Evolutionary conservation across 2,797 vertebrate genomes (phyloP).

Genomic region (Rhincodon typus): DNA sequence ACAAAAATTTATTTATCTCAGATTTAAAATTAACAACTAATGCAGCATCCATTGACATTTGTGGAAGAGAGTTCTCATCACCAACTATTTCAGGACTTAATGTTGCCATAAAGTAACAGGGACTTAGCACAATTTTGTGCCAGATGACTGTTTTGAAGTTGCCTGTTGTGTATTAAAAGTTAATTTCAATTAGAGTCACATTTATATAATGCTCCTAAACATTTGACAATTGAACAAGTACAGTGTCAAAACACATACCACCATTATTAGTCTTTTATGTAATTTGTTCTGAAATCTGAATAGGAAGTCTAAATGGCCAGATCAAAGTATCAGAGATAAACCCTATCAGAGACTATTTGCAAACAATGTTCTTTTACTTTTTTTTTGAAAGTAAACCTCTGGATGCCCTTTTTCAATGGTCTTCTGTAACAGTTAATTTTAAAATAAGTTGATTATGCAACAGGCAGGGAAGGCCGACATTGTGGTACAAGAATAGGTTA

Average conservation of each 20-base stretch:
- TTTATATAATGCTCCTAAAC: neutral
- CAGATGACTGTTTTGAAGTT: constrained; percentile 10
- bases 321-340: constrained; percentile 32
- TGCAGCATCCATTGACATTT: too few relatives aligned
- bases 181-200: neutral
- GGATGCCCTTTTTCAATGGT: constrained; percentile 1
- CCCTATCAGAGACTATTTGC: neutral
- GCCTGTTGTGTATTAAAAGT: neutral
- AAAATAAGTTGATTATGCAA: neutral
- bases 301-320: neutral
- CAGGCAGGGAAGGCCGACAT: neutral
- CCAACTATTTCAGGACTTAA: neutral
- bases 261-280: neutral
- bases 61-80: too few relatives aligned
- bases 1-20: too few relatives aligned
- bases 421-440: constrained; percentile 8
- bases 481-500: constrained; percentile 21
- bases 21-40: too few relatives aligned
- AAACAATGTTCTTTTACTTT: constrained; percentile 13
- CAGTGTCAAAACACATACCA: neutral
- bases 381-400: neutral
- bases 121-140: neutral
- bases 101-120: neutral
- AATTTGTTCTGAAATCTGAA: neutral
- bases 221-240: neutral